A percentile compares a stretch with the other conserved stretches of the same genome.
Conservation (phyloP, 1,140 invertebrate genomes). For the Trichoplusia ni region DNA sequence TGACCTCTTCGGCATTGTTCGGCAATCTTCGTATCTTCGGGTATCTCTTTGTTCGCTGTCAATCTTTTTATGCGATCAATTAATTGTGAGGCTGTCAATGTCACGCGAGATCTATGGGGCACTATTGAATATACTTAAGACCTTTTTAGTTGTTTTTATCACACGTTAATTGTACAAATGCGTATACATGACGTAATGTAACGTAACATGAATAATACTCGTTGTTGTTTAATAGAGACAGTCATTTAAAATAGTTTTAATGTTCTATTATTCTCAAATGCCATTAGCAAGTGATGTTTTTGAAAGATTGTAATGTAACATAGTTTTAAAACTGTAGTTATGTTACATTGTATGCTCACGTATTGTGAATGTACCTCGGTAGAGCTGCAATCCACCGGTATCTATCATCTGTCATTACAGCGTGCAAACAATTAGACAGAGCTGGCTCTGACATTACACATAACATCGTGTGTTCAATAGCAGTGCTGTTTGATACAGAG, state of each 20-base stretch:
- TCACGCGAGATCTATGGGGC: slow-evolving; percentile 27
- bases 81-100: slow-evolving; percentile 41
- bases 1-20: slow-evolving; percentile 64
- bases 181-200: too few relatives aligned
- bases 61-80: slow-evolving; percentile 43
- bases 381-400: neutral
- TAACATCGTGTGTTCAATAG: neutral
- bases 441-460: neutral
- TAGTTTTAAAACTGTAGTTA: too few relatives aligned
- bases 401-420: neutral
- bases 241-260: too few relatives aligned
- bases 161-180: too few relatives aligned
- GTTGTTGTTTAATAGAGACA: too few relatives aligned
- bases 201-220: too few relatives aligned
- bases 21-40: slow-evolving; percentile 14
- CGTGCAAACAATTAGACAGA: neutral
- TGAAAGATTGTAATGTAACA: too few relatives aligned
- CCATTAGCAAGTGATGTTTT: too few relatives aligned
- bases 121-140: neutral
- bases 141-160: neutral
- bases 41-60: slow-evolving; percentile 50
- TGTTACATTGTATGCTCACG: too few relatives aligned
- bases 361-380: too few relatives aligned
- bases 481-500: slow-evolving; percentile 1
- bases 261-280: too few relatives aligned